phyloP scores from a whole-genome alignment of 2,888 invertebrate genomes.

The Rotaria magnacalcarata region DNA sequence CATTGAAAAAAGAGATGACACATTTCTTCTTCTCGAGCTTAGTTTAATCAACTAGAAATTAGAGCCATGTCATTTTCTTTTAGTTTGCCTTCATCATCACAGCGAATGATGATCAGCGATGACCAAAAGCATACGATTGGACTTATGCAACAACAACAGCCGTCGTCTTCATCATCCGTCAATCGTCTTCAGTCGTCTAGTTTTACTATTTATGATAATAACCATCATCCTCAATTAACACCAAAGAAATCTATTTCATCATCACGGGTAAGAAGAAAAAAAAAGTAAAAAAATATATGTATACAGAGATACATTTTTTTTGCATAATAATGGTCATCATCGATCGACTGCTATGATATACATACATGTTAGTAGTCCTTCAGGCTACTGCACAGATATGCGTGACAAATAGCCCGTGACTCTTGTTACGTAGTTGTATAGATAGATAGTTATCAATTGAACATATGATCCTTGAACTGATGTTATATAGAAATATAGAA shows the following conservation, averaged over 20 bases:
- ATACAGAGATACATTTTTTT: too few relatives aligned
- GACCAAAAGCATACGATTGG: background rate
- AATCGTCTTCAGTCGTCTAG: background rate
- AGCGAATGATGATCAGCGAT: conserved; percentile 11
- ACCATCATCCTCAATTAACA: conserved; percentile 11
- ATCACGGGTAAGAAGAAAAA: background rate
- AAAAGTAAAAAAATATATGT: background rate
- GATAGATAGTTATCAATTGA: background rate
- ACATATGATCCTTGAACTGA: background rate
- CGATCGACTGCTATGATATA: background rate
- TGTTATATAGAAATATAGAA: background rate
- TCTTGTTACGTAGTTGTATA: background rate
- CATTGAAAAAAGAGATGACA: background rate
- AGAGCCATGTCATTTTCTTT: background rate
- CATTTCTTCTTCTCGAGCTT: background rate
- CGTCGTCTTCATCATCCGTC: background rate
- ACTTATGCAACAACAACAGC: background rate
- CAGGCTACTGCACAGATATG: background rate
- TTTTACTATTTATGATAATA: conserved; percentile 14
- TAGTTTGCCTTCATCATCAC: background rate
- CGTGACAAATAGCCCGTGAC: conserved; percentile 28
- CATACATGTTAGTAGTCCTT: background rate
- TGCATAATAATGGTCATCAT: background rate
- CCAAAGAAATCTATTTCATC: conserved; percentile 1
- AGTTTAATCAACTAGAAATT: conserved; percentile 17